Percentiles rank a stretch among this genome's conserved stretches.
Evolutionary conservation across 2,113 vertebrate species (phyloP).

Genomic region (Alouatta palliata): DNA sequence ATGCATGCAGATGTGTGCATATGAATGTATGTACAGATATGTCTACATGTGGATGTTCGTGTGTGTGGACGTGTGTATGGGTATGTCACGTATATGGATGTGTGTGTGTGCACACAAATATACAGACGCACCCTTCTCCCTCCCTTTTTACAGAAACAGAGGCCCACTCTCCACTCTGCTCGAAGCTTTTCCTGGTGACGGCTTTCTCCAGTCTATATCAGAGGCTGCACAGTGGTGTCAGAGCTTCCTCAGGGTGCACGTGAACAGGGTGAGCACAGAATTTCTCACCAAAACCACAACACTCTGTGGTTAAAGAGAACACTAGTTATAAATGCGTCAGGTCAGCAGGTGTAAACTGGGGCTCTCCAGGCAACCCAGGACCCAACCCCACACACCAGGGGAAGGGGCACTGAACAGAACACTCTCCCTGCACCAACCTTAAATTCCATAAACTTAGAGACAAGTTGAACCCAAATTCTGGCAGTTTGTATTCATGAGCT

Average conservation of each 20-base stretch:
- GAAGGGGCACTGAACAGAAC: neutral
- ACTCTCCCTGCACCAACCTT: accelerated
- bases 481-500: neutral
- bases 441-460: neutral
- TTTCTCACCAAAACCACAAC: neutral
- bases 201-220: too few species aligned
- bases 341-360: accelerated
- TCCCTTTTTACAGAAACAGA: neutral
- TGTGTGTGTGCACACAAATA: accelerated
- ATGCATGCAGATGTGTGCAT: too few species aligned
- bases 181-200: neutral
- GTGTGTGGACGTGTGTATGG: too few species aligned
- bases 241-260: accelerated
- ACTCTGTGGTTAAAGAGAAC: neutral
- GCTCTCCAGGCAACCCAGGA: neutral
- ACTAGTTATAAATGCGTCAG: neutral
- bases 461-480: neutral
- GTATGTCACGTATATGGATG: too few species aligned
- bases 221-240: neutral
- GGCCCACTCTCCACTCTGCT: neutral
- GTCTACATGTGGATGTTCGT: too few species aligned
- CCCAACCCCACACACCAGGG: neutral
- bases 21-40: too few species aligned
- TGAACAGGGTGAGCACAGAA: accelerated
- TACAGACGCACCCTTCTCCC: neutral